Evolutionary conservation across 2,113 vertebrate genomes (phyloP).

Genomic region (Phylloscopus trochiloides): DNA sequence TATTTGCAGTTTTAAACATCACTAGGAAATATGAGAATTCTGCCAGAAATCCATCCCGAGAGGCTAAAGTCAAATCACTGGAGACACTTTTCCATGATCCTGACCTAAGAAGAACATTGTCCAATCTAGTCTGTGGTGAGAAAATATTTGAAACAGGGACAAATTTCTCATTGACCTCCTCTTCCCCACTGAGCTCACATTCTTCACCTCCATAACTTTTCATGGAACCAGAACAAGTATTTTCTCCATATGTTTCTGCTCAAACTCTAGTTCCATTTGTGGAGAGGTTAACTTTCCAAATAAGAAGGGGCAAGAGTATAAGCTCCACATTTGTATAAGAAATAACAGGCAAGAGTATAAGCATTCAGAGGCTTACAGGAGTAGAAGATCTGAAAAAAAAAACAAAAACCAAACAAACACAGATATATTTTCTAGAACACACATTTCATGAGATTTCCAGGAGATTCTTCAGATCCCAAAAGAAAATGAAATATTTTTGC

Average conservation of each 20-base stretch:
- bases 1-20: background rate
- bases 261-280: background rate
- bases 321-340: background rate
- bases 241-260: conserved; percentile 54
- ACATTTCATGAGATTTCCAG: background rate
- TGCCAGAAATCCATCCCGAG: background rate
- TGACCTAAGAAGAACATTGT: background rate
- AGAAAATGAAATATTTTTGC: background rate
- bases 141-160: conserved; percentile 45
- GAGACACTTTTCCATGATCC: background rate
- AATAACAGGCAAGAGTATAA: background rate
- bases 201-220: conserved; percentile 34
- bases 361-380: background rate
- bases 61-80: background rate
- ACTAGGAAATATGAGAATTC: background rate
- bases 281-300: conserved; percentile 30
- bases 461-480: background rate
- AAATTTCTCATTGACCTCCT: conserved; percentile 52
- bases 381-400: background rate
- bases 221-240: background rate
- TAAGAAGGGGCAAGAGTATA: background rate
- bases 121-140: background rate
- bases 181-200: conserved; percentile 6
- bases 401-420: rapidly evolving
- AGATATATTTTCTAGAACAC: background rate